Evolutionary conservation across 2,113 vertebrate species (phyloP).

Genomic region (Gila orcuttii): DNA sequence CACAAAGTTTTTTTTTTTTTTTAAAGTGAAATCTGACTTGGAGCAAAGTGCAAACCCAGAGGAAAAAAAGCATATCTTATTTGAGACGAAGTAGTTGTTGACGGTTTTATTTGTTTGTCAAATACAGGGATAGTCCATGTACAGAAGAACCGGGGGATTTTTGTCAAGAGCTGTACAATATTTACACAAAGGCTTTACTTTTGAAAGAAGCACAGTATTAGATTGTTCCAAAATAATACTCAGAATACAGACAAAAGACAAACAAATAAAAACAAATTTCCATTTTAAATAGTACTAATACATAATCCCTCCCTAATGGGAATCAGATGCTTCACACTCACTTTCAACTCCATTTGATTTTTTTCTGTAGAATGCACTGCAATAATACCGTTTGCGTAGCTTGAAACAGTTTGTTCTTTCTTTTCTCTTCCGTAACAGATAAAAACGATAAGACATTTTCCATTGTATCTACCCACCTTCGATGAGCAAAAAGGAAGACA

Average conservation of each 20-base stretch:
- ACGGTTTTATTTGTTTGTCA: slow-evolving; percentile 84
- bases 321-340: slow-evolving; percentile 71
- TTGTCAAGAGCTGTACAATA: slow-evolving; percentile 85
- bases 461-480: slow-evolving; percentile 34
- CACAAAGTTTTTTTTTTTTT: not conserved
- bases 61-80: not conserved
- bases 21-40: not conserved
- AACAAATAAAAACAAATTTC: slow-evolving; percentile 82
- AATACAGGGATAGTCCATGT: slow-evolving; percentile 84
- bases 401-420: slow-evolving; percentile 72
- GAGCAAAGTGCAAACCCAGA: not conserved
- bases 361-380: slow-evolving; percentile 76
- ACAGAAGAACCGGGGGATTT: slow-evolving; percentile 77
- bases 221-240: slow-evolving; percentile 83
- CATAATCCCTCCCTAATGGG: slow-evolving; percentile 74
- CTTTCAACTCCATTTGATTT: slow-evolving; percentile 66
- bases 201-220: slow-evolving; percentile 76
- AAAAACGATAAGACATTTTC: slow-evolving; percentile 49
- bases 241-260: slow-evolving; percentile 81
- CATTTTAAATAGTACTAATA: slow-evolving; percentile 83
- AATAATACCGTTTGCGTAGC: slow-evolving; percentile 74
- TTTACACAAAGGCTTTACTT: slow-evolving; percentile 78
- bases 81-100: slow-evolving; percentile 68
- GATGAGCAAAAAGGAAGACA: slow-evolving; percentile 67
- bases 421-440: slow-evolving; percentile 67